Conservation (phyloP, 2,797 vertebrate genomes). For the Gymnothorax javanicus region DNA sequence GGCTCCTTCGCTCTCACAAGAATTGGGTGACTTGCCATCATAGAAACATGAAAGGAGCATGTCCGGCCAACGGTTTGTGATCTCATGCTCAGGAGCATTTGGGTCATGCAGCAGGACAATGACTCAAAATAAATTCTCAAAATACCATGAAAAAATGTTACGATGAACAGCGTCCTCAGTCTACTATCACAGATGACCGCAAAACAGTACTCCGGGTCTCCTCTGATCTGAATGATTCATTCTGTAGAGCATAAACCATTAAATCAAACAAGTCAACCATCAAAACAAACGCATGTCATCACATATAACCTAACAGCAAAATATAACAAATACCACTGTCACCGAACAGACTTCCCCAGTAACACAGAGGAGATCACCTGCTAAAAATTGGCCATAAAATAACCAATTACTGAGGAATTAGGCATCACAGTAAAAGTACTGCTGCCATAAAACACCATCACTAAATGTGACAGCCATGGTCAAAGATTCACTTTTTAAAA, state of each 20-base stretch:
- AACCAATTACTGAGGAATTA: constrained; percentile 78
- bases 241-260: not conserved
- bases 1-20: too few species aligned
- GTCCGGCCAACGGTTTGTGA: too few species aligned
- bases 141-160: not conserved
- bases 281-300: not conserved
- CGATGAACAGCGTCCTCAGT: not conserved
- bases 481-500: constrained; percentile 47
- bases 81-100: too few species aligned
- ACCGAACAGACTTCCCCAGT: constrained; percentile 69
- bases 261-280: not conserved
- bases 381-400: constrained; percentile 80
- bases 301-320: not conserved
- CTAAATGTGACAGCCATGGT: constrained; percentile 76
- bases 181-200: not conserved
- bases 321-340: constrained; percentile 48
- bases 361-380: constrained; percentile 75
- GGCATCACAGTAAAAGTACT: constrained; percentile 63
- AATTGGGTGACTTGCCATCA: too few species aligned
- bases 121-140: not conserved
- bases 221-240: not conserved
- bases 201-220: too few species aligned
- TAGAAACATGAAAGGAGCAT: too few species aligned
- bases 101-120: not conserved
- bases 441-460: constrained; percentile 72